Evolutionary conservation across 1,140 invertebrate species (phyloP).

Genomic region (Daktulosphaira vitifoliae): DNA sequence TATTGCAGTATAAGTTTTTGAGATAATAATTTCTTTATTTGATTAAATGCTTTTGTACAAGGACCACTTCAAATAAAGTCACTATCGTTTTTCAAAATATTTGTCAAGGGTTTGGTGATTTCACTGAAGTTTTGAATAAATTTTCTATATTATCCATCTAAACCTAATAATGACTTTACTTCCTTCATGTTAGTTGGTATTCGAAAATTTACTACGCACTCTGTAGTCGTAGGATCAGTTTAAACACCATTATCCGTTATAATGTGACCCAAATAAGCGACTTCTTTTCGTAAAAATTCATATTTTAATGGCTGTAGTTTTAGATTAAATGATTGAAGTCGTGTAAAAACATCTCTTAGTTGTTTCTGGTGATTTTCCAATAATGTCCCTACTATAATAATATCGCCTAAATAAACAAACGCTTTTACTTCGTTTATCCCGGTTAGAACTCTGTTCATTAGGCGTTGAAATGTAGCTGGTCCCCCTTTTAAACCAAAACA

Average conservation of each 20-base stretch:
- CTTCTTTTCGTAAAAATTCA: slow-evolving; percentile 36
- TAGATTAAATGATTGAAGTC: slow-evolving; percentile 16
- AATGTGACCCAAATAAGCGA: slow-evolving; percentile 43
- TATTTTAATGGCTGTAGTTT: slow-evolving; percentile 38
- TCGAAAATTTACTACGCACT: slow-evolving; percentile 41
- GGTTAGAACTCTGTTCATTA: too few relatives aligned
- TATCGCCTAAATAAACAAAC: slow-evolving; percentile 39
- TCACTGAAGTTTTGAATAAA: slow-evolving; percentile 41
- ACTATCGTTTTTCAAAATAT: slow-evolving; percentile 35
- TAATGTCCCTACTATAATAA: slow-evolving; percentile 28
- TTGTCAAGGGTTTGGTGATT: slow-evolving; percentile 40
- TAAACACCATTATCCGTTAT: slow-evolving; percentile 41
- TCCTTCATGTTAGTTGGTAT: slow-evolving; percentile 39
- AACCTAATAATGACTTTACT: slow-evolving; percentile 42
- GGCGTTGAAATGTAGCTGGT: too few relatives aligned
- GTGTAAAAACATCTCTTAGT: slow-evolving; percentile 20
- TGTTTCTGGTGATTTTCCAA: slow-evolving; percentile 29
- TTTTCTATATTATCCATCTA: slow-evolving; percentile 42
- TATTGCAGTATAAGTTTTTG: slow-evolving; percentile 39
- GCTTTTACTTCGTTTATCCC: too few relatives aligned
- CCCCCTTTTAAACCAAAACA: too few relatives aligned
- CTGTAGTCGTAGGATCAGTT: slow-evolving; percentile 42
- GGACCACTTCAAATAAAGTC: background rate
- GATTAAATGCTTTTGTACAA: background rate
- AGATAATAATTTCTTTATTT: slow-evolving; percentile 40